A percentile compares a stretch with the other conserved stretches of the same genome.
Conservation (phyloP, 2,113 vertebrate species). For the Serilophus lunatus region DNA sequence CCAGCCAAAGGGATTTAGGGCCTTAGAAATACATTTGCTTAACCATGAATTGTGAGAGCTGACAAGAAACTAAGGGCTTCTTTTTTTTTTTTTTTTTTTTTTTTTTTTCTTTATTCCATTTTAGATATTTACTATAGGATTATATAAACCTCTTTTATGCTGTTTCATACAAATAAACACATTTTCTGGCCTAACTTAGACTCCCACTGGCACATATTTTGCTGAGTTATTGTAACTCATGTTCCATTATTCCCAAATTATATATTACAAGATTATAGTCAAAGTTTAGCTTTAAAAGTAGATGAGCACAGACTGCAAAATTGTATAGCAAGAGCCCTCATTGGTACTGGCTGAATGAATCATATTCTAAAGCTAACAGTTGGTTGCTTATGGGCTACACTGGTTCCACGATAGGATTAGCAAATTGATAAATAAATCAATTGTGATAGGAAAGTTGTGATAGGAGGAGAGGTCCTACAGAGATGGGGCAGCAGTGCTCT, state of each 20-base stretch:
- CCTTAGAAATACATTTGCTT: not conserved
- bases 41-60: not conserved
- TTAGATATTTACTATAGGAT: not conserved
- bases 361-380: not conserved
- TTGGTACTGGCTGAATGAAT: not conserved
- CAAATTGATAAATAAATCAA: constrained; percentile 48
- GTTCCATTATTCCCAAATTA: not conserved
- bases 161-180: not conserved
- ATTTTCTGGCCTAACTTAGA: not conserved
- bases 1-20: not conserved
- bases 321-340: not conserved
- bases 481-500: no score
- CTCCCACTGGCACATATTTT: not conserved
- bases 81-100: not conserved
- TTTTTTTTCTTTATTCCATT: not conserved
- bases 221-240: not conserved
- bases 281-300: not conserved
- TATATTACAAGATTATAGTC: not conserved
- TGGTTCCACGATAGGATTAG: not conserved
- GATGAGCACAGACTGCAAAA: not conserved
- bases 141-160: not conserved
- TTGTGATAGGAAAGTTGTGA: no score
- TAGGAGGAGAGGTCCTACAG: no score
- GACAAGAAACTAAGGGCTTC: not conserved
- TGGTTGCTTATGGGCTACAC: not conserved